Evolutionary conservation across 2,113 vertebrate genomes (phyloP).

Genomic region (Nematolebias whitei): DNA sequence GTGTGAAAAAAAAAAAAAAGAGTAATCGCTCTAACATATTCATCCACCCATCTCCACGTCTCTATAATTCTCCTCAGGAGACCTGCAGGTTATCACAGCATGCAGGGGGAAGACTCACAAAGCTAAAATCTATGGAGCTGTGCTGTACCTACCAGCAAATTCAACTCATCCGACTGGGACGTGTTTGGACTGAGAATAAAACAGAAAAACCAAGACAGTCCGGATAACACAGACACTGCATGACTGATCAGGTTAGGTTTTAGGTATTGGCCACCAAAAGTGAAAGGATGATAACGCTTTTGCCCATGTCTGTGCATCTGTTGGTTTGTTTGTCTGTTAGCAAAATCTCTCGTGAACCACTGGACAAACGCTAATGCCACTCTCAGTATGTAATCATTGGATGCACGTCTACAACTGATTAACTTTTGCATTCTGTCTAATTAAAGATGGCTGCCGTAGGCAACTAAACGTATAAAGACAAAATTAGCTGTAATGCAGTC

Average conservation of each 20-base stretch:
- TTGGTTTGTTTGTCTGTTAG: too few species aligned
- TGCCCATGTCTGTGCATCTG: too few species aligned
- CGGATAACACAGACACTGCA: too few species aligned
- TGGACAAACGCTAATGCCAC: too few species aligned
- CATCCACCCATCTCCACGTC: background rate
- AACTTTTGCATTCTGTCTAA: too few species aligned
- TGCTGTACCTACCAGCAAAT: background rate
- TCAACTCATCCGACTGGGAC: background rate
- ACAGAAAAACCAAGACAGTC: background rate
- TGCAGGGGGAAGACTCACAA: background rate
- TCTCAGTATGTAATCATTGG: too few species aligned
- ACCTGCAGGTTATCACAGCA: background rate
- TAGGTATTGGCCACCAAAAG: background rate
- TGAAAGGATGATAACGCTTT: background rate
- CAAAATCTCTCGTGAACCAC: too few species aligned
- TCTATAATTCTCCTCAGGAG: background rate
- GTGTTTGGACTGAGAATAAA: slow-evolving; percentile 3
- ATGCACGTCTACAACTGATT: too few species aligned
- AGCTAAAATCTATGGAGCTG: background rate
- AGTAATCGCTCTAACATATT: background rate
- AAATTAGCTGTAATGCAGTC: too few species aligned
- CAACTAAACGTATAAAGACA: too few species aligned
- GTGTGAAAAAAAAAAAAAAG: background rate
- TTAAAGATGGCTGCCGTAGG: too few species aligned
- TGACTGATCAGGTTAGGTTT: too few species aligned